These are phyloP conservation scores for Gymnocephalus cernua DNA, from an alignment of 2,113 vertebrate species.

Conservation along the genomic window DNA sequence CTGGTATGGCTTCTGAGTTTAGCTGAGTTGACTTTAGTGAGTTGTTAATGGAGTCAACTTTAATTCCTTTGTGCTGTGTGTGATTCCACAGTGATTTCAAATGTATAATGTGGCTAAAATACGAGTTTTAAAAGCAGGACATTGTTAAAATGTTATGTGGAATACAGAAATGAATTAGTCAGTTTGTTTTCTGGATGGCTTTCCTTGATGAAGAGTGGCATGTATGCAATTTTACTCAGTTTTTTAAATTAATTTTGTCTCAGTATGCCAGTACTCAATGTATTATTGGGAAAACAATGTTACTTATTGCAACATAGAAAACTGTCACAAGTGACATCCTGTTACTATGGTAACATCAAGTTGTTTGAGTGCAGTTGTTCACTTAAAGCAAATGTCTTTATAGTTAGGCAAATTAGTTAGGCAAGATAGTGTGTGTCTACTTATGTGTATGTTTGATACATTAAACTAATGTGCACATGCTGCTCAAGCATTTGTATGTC, in stretches of 20 bases:
- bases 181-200: background rate
- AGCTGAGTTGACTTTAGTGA: background rate
- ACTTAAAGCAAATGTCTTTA: background rate
- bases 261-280: background rate
- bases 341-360: slow-evolving; percentile 60
- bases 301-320: background rate
- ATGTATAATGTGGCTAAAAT: background rate
- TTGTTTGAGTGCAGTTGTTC: slow-evolving; percentile 10
- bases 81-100: background rate
- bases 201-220: background rate
- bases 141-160: background rate
- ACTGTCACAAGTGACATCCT: slow-evolving; percentile 26
- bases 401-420: background rate
- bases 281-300: slow-evolving; percentile 2
- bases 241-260: background rate
- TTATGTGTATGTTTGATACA: background rate
- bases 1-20: background rate
- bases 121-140: background rate
- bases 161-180: background rate
- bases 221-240: background rate
- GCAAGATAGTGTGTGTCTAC: background rate
- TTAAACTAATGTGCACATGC: background rate
- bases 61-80: background rate
- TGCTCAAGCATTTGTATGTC: background rate
- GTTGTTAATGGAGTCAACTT: background rate